Evolutionary conservation across 2,797 vertebrate species (phyloP), one percentile per base, ranked within the genome.

Genomic region (Allobates femoralis): DNA sequence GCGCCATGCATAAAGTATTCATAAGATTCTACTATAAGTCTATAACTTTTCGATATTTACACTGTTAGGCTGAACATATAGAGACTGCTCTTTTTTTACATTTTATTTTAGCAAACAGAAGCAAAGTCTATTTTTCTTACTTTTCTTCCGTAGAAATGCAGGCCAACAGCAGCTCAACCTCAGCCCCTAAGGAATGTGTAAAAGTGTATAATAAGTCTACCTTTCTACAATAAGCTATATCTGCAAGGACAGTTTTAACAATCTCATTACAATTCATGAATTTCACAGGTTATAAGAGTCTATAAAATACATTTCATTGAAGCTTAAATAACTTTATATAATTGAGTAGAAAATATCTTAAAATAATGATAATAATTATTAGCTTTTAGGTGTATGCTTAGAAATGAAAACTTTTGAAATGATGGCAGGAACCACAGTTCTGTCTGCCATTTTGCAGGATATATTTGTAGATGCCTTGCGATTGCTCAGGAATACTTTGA

Each of bases 211-310:
- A 51, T 3, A 81, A 55, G 66, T 51, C 23, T 16, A 51, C 5
- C 41, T n/a, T 53, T 64, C 26, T 81, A 23, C 62, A 69, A 14
- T 3, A 41, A 51, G 15, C 64, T 53, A 19, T 51, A 55, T 32
- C 30, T 81, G 46, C 46, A 23, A 81, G 18, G n/a, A 50, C 60
- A 67, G 7, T 21, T 21, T 80, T 15, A 46, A 53, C 37, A 66
- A 81, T 28, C 46, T 55, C 46, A 66, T 77, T 84, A 77, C 10
- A 5, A 66, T 76, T 58, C 37, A 62, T 76, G 37, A 15, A 71
- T 71, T 82, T 58, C 28, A 83, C 69, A 37, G 51, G 51, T 56
- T 83, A 58, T 67, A 37, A 83, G 34, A 15, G 32, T 79, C 56
- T 62, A 69, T 83, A 83, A 50, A 67, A 74, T 67, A 83, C 26